Evolutionary conservation across 2,113 vertebrate genomes (phyloP), one percentile per base, ranked within the genome.

Genomic region (Anthoscopus minutus): DNA sequence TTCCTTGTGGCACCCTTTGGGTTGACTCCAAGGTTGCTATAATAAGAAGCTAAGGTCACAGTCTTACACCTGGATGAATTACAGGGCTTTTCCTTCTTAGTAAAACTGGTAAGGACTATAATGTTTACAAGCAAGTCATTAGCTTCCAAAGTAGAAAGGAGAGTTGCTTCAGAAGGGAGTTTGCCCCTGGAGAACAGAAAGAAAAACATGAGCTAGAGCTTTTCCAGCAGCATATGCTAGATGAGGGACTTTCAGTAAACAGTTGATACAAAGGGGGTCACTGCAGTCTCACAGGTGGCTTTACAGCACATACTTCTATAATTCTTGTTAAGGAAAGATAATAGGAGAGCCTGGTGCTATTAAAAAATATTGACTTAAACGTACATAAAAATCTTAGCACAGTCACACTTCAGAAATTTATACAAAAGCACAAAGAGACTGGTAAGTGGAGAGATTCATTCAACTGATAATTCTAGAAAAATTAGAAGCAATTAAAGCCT

Each of bases 401-500:
- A 88, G 37, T 51, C 40, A 91, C 56, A 76, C 44, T 90, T 86
- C 30, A 76, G 40, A 65, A 81, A 90, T 79, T 87, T 62, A 94
- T 56, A 82, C 23, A 79, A 72, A 65, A 89, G 44, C 70, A 71
- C 65, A 42, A 66, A 83, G 47, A 83, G 35, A 56, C 8, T 40
- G 18, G 10, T 65, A 95, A 92, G 64, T 37, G 27, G 64, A 90
- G 35, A 50, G 31, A 94, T 88, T 81, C 54, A 92, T 65, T 40
- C 42, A 57, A 66, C 42, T 92, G 64, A 53, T 80, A 79, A 94
- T 92, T 78, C 78, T 74, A 82, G 82, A 85, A 61, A 97, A 94
- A 86, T 90, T 18, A 94, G 61, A 83, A 81, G 64, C 76, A 93
- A 96, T 93, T 95, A 96, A 84, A 96, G 60, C 30, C 45, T 69